Conservation (phyloP, 2,113 vertebrate genomes). For the Actenoides hombroni region DNA sequence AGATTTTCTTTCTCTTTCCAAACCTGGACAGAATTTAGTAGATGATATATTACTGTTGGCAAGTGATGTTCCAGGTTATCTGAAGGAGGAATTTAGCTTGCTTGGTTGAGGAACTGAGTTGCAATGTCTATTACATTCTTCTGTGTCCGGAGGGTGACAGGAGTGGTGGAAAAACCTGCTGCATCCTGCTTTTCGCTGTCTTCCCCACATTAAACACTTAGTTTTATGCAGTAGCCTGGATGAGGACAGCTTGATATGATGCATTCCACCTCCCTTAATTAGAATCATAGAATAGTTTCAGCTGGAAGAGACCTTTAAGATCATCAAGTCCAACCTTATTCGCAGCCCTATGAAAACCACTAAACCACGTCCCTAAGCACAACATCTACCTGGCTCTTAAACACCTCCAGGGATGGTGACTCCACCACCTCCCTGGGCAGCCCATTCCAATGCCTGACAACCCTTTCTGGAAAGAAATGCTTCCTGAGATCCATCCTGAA, state of each 20-base stretch:
- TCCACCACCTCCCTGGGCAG: no score
- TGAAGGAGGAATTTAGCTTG: conserved; percentile 15
- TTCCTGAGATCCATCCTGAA: no score
- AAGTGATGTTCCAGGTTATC: background rate
- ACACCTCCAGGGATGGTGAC: no score
- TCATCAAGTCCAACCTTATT: no score
- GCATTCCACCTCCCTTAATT: background rate
- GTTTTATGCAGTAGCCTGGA: background rate
- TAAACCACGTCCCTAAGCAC: no score
- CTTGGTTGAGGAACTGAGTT: background rate
- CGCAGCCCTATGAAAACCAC: no score
- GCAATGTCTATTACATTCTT: background rate
- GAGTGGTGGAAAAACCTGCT: background rate
- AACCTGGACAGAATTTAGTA: background rate
- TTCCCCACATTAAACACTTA: background rate
- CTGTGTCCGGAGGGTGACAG: background rate
- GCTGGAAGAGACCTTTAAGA: no score
- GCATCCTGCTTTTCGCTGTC: background rate
- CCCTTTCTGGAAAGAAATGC: no score
- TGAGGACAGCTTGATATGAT: background rate
- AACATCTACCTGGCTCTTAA: no score
- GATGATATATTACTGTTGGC: background rate
- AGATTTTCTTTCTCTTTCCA: conserved; percentile 21
- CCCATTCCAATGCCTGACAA: no score
- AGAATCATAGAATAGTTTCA: no score